phyloP scores from a whole-genome alignment of 2,797 vertebrate species.

The Anguilla obscura region DNA sequence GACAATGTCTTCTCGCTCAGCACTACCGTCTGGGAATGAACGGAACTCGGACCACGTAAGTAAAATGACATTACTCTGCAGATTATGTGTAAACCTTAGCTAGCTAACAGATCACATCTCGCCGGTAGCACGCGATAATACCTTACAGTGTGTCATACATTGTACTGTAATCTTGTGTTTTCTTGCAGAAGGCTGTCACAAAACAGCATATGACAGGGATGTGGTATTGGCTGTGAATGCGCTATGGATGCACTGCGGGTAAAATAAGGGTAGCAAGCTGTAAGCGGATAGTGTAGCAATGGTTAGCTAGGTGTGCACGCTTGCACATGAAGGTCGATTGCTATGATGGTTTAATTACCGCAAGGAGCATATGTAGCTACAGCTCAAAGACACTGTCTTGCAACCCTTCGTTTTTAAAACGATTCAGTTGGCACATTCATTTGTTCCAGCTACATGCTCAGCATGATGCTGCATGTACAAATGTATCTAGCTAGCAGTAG shows the following conservation, averaged over 20 bases:
- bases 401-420: not conserved
- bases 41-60: conserved; percentile 85
- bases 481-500: not conserved
- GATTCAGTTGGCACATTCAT: not conserved
- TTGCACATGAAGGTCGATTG: not conserved
- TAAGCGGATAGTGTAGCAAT: not conserved
- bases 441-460: not conserved
- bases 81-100: not conserved
- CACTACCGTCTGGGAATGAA: conserved; percentile 80
- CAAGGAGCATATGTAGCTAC: not conserved
- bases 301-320: not conserved
- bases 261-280: conserved; percentile 11
- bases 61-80: conserved; percentile 41
- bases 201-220: conserved; percentile 11
- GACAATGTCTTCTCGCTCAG: conserved; percentile 85
- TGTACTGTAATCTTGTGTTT: not conserved
- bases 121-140: not conserved
- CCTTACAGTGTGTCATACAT: not conserved
- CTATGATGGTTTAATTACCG: not conserved
- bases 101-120: not conserved
- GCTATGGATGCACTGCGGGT: conserved; percentile 23
- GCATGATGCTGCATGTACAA: not conserved
- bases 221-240: conserved; percentile 7
- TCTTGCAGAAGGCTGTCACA: not conserved
- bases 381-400: not conserved